Base-by-base conservation (phyloP, 92 coral and sea anemone genomes). In the Siderastrea radians region DNA sequence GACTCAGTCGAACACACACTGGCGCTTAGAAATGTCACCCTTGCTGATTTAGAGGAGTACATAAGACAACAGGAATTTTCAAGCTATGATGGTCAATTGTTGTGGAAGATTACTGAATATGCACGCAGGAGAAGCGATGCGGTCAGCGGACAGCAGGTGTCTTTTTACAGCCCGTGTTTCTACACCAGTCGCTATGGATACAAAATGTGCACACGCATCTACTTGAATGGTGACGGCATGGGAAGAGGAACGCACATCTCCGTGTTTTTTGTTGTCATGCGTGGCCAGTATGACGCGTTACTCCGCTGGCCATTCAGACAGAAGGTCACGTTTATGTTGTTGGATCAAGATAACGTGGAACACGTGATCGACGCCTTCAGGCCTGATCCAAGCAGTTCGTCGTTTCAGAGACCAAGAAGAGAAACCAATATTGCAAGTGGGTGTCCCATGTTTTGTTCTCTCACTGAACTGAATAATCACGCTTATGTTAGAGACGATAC, bases 291-390 rank as follows among this genome's bases (percentile, higher is more conserved):
- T 64, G 94, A 91, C 51, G 91, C 94, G 88, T 60, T 92, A 52
- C 93, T 93, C 87, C 93, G 93, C 87, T 93, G 95, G 95, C 95
- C 95, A 61, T 93, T 90, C 91, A 86, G 95, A 90, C 95, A 93
- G 84, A 91, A 94, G 78, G 96, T 94, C 71, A 77, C 93, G 38
- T 70, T 26, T 26, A 26, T 26, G 38, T 26, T 26, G 38, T 26
- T 26, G 38, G 38, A 26, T 26, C 38, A 26, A 26, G 38, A 26
- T 26, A 26, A 26, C 38, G 38, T 26, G 38, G 63, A 26, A 26
- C 38, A 26, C 38, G 38, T 26, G 38, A 26, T 26, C 38, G 38
- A 26, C 38, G 38, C 38, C 38, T 26, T 26, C 38, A 26, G 38
- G 38, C 38, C 38, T 26, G 38, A 26, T 26, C 38, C 38, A 26